Conservation (phyloP, 1,140 invertebrate species). For the Solenopsis fugax region DNA sequence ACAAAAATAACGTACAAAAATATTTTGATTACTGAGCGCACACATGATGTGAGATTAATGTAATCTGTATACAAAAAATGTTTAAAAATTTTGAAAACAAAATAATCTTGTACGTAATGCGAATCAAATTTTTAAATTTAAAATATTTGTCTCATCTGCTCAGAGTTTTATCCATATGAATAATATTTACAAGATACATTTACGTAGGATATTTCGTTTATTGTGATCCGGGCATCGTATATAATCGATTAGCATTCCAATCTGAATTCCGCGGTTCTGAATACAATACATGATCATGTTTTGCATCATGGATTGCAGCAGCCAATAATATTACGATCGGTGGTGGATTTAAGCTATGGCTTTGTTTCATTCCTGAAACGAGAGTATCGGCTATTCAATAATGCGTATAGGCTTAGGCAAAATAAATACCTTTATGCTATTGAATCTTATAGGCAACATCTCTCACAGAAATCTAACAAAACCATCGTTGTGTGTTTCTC, state of each 20-base stretch:
- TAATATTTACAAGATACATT: not conserved
- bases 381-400: conserved; percentile 10
- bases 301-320: conserved; percentile 23
- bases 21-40: not conserved
- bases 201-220: not conserved
- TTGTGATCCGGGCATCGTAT: not conserved
- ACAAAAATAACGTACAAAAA: not conserved
- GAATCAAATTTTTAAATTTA: not conserved
- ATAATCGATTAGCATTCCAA: conserved; percentile 21
- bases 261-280: conserved; percentile 25
- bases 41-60: not conserved
- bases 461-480: not conserved
- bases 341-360: not conserved
- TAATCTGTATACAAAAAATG: not conserved
- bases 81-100: not conserved
- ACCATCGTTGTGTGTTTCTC: not conserved
- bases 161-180: not conserved
- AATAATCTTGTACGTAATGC: not conserved
- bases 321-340: conserved; percentile 27
- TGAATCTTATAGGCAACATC: not conserved
- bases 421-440: not conserved
- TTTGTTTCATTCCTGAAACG: conserved; percentile 30
- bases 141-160: not conserved
- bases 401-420: not conserved
- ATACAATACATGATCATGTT: conserved; percentile 6